Conservation (phyloP, 2,888 invertebrate genomes). For the Pandemis cinnamomeana region DNA sequence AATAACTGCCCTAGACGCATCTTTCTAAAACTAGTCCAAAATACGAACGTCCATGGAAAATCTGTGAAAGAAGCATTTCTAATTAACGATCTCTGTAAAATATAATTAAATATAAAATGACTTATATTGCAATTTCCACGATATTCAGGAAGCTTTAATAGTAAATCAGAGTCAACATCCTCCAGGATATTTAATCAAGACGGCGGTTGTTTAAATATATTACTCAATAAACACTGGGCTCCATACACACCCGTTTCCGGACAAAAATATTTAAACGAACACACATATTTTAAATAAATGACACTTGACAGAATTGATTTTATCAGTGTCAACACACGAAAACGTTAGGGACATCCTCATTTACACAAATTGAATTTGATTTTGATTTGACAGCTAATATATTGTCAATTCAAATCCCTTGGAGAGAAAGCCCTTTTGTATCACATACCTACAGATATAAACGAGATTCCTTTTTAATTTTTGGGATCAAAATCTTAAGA, state of each 20-base stretch:
- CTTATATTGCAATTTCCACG: background rate
- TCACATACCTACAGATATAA: background rate
- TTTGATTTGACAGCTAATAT: constrained; percentile 31
- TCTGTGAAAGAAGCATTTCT: too few species aligned
- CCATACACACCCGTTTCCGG: constrained; percentile 72
- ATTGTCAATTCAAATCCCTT: constrained; percentile 1
- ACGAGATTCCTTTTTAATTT: background rate
- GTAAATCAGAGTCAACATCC: constrained; percentile 1
- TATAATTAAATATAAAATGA: constrained; percentile 6
- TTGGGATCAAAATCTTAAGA: too few species aligned
- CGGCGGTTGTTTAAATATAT: constrained; percentile 73
- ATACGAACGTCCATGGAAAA: too few species aligned
- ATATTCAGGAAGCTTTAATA: background rate
- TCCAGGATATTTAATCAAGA: constrained; percentile 80
- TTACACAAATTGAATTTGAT: constrained; percentile 40
- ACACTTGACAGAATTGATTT: constrained; percentile 57
- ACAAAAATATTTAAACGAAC: constrained; percentile 67
- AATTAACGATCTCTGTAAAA: background rate
- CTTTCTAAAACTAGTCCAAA: too few species aligned
- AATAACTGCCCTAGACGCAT: too few species aligned
- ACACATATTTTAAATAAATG: constrained; percentile 69
- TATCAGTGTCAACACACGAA: constrained; percentile 41
- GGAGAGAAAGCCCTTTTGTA: background rate
- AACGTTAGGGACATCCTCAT: constrained; percentile 45
- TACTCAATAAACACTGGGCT: constrained; percentile 72